Base-by-base conservation (phyloP, 2,797 vertebrate species). In the Chiroxiphia lanceolata region DNA sequence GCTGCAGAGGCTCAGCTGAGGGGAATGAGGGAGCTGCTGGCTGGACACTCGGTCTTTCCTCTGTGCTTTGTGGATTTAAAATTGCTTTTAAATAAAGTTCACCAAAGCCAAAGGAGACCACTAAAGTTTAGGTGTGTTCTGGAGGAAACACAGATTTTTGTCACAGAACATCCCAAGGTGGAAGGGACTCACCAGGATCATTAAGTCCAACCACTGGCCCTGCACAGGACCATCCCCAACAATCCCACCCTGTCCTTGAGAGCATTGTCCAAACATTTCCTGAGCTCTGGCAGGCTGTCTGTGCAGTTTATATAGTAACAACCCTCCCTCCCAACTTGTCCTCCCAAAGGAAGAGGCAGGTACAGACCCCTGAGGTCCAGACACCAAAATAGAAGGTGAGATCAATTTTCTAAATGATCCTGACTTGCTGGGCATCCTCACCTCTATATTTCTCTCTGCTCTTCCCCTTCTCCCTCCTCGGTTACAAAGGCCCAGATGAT, bases 201-300 rank as follows among this genome's bases (percentile, higher is more conserved):
- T 9, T 9, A 27, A 57, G 42, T 14, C 16, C 56, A 42, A 36
- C 7, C 3, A 18, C 64, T 33, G 26, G 13, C 48, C 22, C 15
- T 70, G 50, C 42, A 9, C 36, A 64, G 57, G 50, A 45, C 7
- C 4, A 63, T 42, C 29, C 33, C 38, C 29, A 40, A 0, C 10
- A 65, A 14, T 22, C 50, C 57, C 57, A 57, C 6, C n/a, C 25
- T n/a, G 29, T 3, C 17, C 61, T 70, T 54, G 34, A 18, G 2
- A 74, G n/a, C 0, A 1, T 1, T 53, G 53, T 6, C 47, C 34
- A 27, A 50, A 31, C 0, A 0, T 21, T 68, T 18, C 31, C 33
- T 10, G n/a, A 22, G 36, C 47, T 69, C 67, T 51, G 47, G 19
- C 20, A 69, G 47, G 47, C 27, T 51, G 19, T 7, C 53, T 48